Conservation (phyloP, 2,797 vertebrate genomes). For the Diplodus puntazzo region DNA sequence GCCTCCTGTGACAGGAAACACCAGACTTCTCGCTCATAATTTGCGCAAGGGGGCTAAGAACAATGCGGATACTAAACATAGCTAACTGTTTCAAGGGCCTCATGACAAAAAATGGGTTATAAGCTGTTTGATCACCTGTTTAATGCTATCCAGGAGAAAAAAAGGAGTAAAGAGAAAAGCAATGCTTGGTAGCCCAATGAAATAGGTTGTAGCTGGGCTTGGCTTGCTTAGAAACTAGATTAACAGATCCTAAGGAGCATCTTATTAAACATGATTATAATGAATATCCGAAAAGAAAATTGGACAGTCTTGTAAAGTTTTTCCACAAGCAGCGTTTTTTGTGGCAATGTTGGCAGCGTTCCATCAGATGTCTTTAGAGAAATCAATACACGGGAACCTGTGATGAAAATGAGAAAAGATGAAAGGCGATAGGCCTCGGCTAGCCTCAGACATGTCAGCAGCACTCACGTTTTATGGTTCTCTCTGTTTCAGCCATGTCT, state of each 20-base stretch:
- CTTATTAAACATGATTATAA: neutral
- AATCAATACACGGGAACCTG: constrained; percentile 21
- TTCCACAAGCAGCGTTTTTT: neutral
- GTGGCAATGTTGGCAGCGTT: neutral
- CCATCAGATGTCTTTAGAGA: constrained; percentile 28
- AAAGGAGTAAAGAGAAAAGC: no score
- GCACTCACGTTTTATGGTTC: constrained; percentile 32
- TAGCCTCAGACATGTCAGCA: constrained; percentile 46
- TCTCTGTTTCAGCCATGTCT: constrained; percentile 48
- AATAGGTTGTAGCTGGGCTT: no score
- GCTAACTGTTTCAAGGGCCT: no score
- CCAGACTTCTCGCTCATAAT: no score
- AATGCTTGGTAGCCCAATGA: no score
- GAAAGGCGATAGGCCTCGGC: constrained; percentile 39
- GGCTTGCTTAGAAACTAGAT: no score
- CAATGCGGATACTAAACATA: no score
- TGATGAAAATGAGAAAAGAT: constrained; percentile 38
- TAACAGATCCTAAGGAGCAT: neutral
- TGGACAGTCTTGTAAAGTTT: neutral
- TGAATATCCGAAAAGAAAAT: neutral
- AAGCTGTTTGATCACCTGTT: no score
- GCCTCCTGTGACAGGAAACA: no score
- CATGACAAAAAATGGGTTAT: no score
- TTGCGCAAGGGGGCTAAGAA: no score
- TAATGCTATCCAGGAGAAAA: no score